Evolutionary conservation across 53 echinoderm and acorn worm species (phyloP), one percentile per base, ranked within the genome.

Genomic region (Antedon mediterranea): DNA sequence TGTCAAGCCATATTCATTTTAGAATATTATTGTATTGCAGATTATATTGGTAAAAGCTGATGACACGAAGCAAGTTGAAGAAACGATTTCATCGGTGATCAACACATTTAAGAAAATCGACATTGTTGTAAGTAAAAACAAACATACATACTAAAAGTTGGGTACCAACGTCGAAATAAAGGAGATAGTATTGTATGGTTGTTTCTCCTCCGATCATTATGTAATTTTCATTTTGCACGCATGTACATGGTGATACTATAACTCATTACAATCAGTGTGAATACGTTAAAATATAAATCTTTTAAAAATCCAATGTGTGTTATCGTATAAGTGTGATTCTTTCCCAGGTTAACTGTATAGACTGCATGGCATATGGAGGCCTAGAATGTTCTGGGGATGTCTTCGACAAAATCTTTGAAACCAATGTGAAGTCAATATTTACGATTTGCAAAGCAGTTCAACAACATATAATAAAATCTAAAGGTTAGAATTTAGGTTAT

Each of bases 31-130:
- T 71, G 31, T 33, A 30, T 14, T 20, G 34, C 73, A 88, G 88
- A 80, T 81, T 78, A 31, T 88, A 71, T 3, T 85, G n/a, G 78
- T 88, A 14, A 33, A 73, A 23, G 82, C 79, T 26, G 85, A 88
- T 43, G 43, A 85, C 42, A 77, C 43, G 0, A 43, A 18, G 3
- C 85, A 88, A 13, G 78, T 88, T 28, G 82, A n/a, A n/a, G n/a
- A n/a, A n/a, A 85, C 20, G 72, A 78, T 30, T 31, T 81, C 28
- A 31, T 88, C 2, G 72, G 82, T 80, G 11, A 82, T 85, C 26
- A 79, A 79, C 0, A 78, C 34, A 31, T 88, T 85, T 75, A 71
- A 71, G 11, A 81, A 77, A 9, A 30, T 88, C 0, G 76, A 88
- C 32, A 88, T 88, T 31, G 72, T 88, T 79, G 88, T 88, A 27